Evolutionary conservation across 2,113 vertebrate species (phyloP).

Genomic region (Eublepharis macularius): DNA sequence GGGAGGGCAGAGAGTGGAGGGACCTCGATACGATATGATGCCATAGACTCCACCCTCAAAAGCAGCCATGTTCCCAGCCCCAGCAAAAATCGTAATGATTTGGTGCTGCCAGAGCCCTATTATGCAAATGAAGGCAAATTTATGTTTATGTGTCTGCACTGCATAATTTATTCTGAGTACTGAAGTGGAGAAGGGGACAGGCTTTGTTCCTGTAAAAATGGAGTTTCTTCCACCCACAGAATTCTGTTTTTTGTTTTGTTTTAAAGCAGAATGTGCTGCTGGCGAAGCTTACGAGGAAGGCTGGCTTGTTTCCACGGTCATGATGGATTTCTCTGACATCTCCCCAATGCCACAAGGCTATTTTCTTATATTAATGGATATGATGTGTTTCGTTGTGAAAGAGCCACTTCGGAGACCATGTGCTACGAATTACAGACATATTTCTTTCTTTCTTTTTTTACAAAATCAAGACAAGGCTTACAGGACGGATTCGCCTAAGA

Average conservation of each 20-base stretch:
- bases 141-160: not conserved
- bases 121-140: not conserved
- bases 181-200: not conserved
- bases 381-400: slow-evolving; percentile 24
- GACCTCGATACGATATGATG: no score
- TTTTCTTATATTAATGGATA: slow-evolving; percentile 21
- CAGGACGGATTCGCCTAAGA: not conserved
- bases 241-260: not conserved
- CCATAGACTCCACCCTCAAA: no score
- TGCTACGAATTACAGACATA: slow-evolving; percentile 2
- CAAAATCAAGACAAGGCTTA: not conserved
- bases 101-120: no score
- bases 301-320: not conserved
- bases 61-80: no score
- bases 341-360: slow-evolving; percentile 13
- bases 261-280: not conserved
- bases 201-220: not conserved
- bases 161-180: not conserved
- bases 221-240: not conserved
- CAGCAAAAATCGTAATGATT: no score
- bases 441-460: not conserved
- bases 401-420: not conserved
- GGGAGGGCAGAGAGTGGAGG: no score
- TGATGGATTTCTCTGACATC: slow-evolving; percentile 15
- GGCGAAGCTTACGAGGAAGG: not conserved